Evolutionary conservation across 2,797 vertebrate genomes (phyloP), one percentile per base, ranked within the genome.

Genomic region (Nannoperca obscura): DNA sequence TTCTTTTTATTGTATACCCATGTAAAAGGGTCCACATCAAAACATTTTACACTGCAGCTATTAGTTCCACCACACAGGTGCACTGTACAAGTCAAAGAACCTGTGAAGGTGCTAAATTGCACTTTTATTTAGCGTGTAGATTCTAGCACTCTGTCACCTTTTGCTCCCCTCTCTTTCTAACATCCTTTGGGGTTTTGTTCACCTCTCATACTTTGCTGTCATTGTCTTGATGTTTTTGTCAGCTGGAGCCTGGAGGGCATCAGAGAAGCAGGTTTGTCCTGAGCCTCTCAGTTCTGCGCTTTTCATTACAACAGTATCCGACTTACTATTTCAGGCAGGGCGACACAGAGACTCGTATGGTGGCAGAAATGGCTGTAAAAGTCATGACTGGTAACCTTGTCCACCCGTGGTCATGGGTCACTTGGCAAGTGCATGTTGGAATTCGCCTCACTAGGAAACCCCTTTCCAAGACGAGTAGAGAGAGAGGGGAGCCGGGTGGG

Each of bases 151-250:
- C 83, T 80, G 87, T 91, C 92, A 93, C 88, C 92, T 92, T 89
- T 91, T 85, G 82, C 88, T 86, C 87, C 65, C 68, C 27, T 79
- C 73, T 76, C 83, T 77, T 78, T 78, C 86, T 78, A 87, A 90
- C 89, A 89, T 93, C 89, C 91, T 91, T 90, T 88, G 86, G 87
- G 89, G 89, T 90, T 93, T 89, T 93, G 90, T 92, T 93, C 91
- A 89, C 90, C 91, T 94, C 87, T 96, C 95, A 96, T 97, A 97
- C 96, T 96, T 97, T 94, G 95, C 96, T 96, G 97, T 98, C 97
- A 97, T 94, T 95, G 95, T 95, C 92, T 95, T 96, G 96, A 97
- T 95, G 95, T 95, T 96, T 96, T 96, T 97, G 97, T 97, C 97
- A 98, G 97, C 90, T 96, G 91, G 90, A 94, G 95, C 94, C 96